Evolutionary conservation across 2,113 vertebrate species (phyloP), one percentile per base, ranked within the genome.

Genomic region (Corythaixoides concolor): DNA sequence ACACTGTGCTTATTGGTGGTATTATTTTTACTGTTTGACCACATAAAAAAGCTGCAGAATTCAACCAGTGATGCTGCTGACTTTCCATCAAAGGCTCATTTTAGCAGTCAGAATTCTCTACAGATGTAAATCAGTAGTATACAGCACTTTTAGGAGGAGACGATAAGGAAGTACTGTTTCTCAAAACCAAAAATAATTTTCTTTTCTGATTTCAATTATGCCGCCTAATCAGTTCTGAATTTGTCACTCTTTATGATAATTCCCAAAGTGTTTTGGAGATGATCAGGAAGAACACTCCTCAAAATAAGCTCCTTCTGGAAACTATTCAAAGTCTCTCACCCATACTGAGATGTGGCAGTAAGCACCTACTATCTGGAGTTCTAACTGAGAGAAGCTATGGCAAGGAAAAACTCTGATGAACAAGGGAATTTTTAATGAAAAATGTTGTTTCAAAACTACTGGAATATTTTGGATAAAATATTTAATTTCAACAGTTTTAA

Each of bases 341-440:
- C 23, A 9, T 75, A 60, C 14, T 39, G 10, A 12, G 14, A 63
- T 68, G 33, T 33, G 33, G 16, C 27, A 94, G 66, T 72, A 91
- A 88, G 49, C 16, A 49, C 5, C 33, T 60, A 45, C 43, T 49
- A 3, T 49, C 27, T 60, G 43, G 23, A 72, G 10, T 68, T 78
- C 17, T 59, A 72, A 52, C 11, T 41, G 58, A 62, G 22, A 60
- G 22, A 7, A 60, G 7, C 5, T 82, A 13, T 8, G 26, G 20
- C 27, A 11, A 79, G 26, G 30, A 88, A 89, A 87, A 50, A 10
- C 11, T 16, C 8, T 50, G 15, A 63, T 47, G 3, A 63, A 67
- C 0, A 2, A 21, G 5, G 4, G 0, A 1, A 30, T 22, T 26
- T 72, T 63, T 18, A n/a, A 19, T 27, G 58, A 72, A 91, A 76